These are phyloP conservation scores for Serranus cabrilla DNA, from an alignment of 2,797 vertebrate species.

Conservation along the genomic window DNA sequence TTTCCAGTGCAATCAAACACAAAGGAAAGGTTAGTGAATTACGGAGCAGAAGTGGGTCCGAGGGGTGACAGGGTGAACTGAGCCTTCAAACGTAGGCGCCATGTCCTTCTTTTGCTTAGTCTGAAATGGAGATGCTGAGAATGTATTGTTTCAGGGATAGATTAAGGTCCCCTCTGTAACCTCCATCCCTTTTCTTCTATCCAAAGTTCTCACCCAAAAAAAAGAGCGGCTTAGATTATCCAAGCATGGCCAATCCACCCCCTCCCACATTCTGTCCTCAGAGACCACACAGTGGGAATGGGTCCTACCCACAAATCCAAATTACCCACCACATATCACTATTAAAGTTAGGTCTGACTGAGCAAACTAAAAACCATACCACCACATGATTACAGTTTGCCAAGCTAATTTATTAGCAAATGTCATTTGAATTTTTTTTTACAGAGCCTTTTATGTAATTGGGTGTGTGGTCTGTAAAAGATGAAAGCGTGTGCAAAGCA, in stretches of 20 bases:
- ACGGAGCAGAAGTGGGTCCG: slow-evolving; percentile 51
- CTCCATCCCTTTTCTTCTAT: slow-evolving; percentile 36
- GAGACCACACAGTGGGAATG: slow-evolving; percentile 88
- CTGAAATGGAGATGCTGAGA: slow-evolving; percentile 82
- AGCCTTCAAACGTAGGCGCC: slow-evolving; percentile 80
- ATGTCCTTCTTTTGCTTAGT: slow-evolving; percentile 75
- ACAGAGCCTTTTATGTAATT: slow-evolving; percentile 60
- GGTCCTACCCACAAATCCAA: slow-evolving; percentile 66
- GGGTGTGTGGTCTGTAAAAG: slow-evolving; percentile 72
- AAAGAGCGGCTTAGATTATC: slow-evolving; percentile 86
- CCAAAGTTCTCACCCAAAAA: slow-evolving; percentile 56
- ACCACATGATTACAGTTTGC: slow-evolving; percentile 81
- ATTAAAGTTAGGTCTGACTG: slow-evolving; percentile 77
- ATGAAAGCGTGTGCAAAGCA: slow-evolving; percentile 69
- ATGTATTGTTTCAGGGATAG: slow-evolving; percentile 80
- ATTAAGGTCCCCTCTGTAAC: slow-evolving; percentile 67
- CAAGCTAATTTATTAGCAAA: slow-evolving; percentile 74
- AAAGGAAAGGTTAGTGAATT: slow-evolving; percentile 77
- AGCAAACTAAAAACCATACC: slow-evolving; percentile 75
- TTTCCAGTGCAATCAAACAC: slow-evolving; percentile 81
- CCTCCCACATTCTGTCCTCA: slow-evolving; percentile 79
- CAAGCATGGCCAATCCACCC: slow-evolving; percentile 85
- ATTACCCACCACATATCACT: slow-evolving; percentile 70
- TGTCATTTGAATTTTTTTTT: slow-evolving; percentile 56
- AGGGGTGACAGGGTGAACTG: slow-evolving; percentile 37